These are phyloP conservation scores for Synanthedon vespiformis DNA, from an alignment of 2,888 invertebrate genomes.

Conservation along the genomic window DNA sequence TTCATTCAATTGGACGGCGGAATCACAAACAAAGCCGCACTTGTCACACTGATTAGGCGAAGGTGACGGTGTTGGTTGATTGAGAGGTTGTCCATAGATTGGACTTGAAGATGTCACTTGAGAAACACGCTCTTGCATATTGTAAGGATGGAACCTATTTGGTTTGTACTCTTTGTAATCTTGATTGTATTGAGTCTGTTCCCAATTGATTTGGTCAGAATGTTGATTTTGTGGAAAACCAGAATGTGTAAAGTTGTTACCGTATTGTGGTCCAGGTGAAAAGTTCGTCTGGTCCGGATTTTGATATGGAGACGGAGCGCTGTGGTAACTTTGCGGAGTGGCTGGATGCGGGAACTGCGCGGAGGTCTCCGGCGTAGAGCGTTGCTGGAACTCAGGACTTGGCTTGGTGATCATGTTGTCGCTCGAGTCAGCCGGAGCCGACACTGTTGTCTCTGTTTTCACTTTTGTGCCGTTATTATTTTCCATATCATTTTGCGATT, in stretches of 20 bases:
- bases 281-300: constrained; percentile 71
- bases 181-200: constrained; percentile 58
- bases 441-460: constrained; percentile 71
- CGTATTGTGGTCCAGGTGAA: constrained; percentile 67
- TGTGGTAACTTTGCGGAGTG: constrained; percentile 75
- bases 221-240: constrained; percentile 64
- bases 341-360: constrained; percentile 73
- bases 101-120: constrained; percentile 69
- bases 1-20: constrained; percentile 79
- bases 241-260: constrained; percentile 59
- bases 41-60: constrained; percentile 86
- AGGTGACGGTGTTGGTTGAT: constrained; percentile 78
- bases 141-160: constrained; percentile 64
- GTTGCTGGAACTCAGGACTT: constrained; percentile 70
- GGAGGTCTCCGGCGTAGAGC: constrained; percentile 71
- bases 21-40: constrained; percentile 84
- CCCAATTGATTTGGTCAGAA: constrained; percentile 60
- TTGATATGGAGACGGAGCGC: constrained; percentile 76
- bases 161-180: constrained; percentile 48
- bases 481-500: constrained; percentile 70
- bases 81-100: constrained; percentile 68
- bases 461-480: constrained; percentile 76
- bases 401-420: constrained; percentile 75
- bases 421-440: constrained; percentile 81
- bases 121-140: constrained; percentile 64